Percentiles rank a stretch among this genome's conserved stretches.
Conservation (phyloP, 2,888 invertebrate species). For the Flabesymbios commensalis region DNA sequence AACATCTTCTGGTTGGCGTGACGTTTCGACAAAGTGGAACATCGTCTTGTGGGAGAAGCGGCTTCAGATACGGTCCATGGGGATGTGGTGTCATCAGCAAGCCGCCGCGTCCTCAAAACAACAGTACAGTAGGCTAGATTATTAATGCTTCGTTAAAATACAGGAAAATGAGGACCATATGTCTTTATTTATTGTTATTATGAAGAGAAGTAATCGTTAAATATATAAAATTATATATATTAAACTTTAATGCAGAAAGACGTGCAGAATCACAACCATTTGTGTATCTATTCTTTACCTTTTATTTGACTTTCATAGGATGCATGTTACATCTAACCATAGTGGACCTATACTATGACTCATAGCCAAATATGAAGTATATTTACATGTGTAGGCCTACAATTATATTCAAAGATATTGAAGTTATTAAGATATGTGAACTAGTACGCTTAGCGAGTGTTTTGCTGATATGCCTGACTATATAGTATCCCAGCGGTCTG, state of each 20-base stretch:
- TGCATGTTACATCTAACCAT: too few relatives aligned
- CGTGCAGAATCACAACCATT: too few relatives aligned
- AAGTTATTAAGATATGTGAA: too few relatives aligned
- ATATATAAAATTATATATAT: not conserved
- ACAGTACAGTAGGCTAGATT: not conserved
- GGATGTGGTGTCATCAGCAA: constrained; percentile 23
- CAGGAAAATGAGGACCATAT: not conserved
- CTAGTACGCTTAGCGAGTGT: too few relatives aligned
- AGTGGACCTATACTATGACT: too few relatives aligned
- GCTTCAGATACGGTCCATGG: constrained; percentile 27
- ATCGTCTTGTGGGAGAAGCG: constrained; percentile 23
- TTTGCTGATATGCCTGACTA: too few relatives aligned
- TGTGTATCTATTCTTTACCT: too few relatives aligned
- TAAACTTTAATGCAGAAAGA: not conserved
- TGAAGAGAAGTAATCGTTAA: not conserved
- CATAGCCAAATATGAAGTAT: too few relatives aligned
- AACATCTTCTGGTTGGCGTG: constrained; percentile 16
- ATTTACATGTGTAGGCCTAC: too few relatives aligned
- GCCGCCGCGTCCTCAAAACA: constrained; percentile 19
- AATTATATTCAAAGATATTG: too few relatives aligned
- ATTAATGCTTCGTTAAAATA: not conserved
- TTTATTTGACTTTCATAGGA: too few relatives aligned
- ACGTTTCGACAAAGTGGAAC: constrained; percentile 10
- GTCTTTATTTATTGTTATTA: not conserved
- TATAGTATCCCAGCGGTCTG: too few relatives aligned